Percentiles rank a stretch among this genome's conserved stretches.
Evolutionary conservation across 2,113 vertebrate genomes (phyloP).

Genomic region (Psophia crepitans): DNA sequence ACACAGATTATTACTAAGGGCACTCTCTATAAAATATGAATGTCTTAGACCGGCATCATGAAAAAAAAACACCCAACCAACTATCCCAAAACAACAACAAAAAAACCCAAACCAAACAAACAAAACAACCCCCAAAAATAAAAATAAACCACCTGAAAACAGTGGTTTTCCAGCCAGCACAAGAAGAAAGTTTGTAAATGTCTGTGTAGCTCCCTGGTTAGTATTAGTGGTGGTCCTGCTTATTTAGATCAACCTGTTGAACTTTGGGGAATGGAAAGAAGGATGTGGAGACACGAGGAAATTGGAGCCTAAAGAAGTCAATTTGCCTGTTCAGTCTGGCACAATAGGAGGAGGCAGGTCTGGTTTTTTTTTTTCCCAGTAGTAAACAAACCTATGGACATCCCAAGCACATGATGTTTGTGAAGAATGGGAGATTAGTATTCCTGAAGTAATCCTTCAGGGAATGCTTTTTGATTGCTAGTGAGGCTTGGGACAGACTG

Average conservation of each 20-base stretch:
- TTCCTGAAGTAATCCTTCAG: not conserved
- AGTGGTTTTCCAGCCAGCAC: not conserved
- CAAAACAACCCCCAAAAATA: not conserved
- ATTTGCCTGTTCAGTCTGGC: not conserved
- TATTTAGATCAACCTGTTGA: not conserved
- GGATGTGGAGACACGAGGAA: not conserved
- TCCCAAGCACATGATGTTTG: not conserved
- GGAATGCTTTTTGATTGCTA: not conserved
- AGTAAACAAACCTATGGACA: not conserved
- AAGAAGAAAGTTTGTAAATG: not conserved
- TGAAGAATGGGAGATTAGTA: not conserved
- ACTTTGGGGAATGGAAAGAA: not conserved
- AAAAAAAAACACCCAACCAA: not conserved
- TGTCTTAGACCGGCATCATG: not conserved
- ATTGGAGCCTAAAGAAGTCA: not conserved
- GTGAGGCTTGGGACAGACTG: not conserved
- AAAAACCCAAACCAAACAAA: not conserved
- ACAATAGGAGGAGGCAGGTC: not conserved
- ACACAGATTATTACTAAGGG: not conserved
- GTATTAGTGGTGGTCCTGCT: not conserved
- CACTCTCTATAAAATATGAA: not conserved
- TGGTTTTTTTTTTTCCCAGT: too few relatives aligned
- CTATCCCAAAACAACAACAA: too few relatives aligned
- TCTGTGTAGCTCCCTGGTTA: accelerated
- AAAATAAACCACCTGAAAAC: not conserved